Evolutionary conservation across 2,888 invertebrate genomes (phyloP), one percentile per base, ranked within the genome.

Genomic region (Luperina nickerlii): DNA sequence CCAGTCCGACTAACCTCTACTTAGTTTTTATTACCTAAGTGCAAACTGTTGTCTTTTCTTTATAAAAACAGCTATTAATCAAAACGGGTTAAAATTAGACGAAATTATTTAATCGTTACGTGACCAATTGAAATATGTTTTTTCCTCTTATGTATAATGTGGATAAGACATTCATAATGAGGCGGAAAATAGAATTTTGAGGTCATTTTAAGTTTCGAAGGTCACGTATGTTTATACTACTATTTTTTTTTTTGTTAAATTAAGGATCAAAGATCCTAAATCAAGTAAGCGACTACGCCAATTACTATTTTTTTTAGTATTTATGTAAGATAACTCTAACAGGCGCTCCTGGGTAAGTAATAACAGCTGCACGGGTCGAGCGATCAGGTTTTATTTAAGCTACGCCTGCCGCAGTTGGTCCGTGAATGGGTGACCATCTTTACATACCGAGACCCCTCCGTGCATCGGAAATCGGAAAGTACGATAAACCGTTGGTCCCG

Each of bases 51-150:
- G 9, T 38, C 2, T 18, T 45, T 60, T 15, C 6, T n/a, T 32
- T 45, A 57, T 13, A 62, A 38, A 69, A 62, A 27, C 15, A 65
- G 32, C 48, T 24, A 60, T 20, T 42, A 74, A 27, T 32, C 4
- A 20, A 66, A 74, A 60, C n/a, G 48, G 42, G n/a, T 20, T 68
- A 42, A 62, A 62, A 74, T 70, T 71, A 15, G n/a, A 24, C 2
- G 15, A 42, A 60, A 74, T 74, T 51, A 67, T 67, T 74, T 85
- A 9, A 18, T 42, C 9, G 8, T 74, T 63, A 48, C 45, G 15
- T 63, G 63, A 63, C 51, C 13, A 62, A 38, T 51, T 60, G 20
- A 60, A 71, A 8, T 51, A 15, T 32, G 18, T 77, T 13, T 79
- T 82, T 73, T 85, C 65, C 60, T 60, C 8, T 2, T 71, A 8